Evolutionary conservation across 2,888 invertebrate genomes (phyloP), one percentile per base, ranked within the genome.

Genomic region (Buathra laborator): DNA sequence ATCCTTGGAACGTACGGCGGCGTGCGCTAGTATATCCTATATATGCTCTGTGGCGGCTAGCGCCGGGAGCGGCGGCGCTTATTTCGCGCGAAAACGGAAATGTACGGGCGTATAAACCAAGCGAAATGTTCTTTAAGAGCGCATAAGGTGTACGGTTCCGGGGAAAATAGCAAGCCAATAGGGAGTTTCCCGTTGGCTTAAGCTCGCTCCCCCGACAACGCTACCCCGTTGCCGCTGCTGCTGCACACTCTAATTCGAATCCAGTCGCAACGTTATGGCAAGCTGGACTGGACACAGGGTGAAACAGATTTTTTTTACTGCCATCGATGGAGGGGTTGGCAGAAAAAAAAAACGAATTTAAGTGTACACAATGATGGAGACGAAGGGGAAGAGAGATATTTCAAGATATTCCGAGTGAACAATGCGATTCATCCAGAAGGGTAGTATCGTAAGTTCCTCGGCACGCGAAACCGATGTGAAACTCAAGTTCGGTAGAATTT

Each of bases 221-320:
- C 16, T 29, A 7, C 53, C 46, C 43, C 32, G 62, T 29, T 19
- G 12, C 14, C 16, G 19, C 72, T 32, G 12, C 14, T 10, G 19
- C 72, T 67, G 67, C 66, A 68, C 44, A 81, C 77, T 81, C 81
- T 74, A 74, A 78, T 84, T 84, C 81, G 74, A 81, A 81, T 80
- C 76, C 76, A 81, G 78, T 78, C 81, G 77, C 70, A 81, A 62
- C 70, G 62, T 81, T 70, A 79, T 70, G 62, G 59, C 79, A 80
- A 67, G 75, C 59, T 66, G 59, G 67, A 70, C 83, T 77, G 85
- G 86, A 84, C 86, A 84, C 84, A 46, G 78, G 81, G 83, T 86
- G 90, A 86, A 89, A 88, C 91, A 91, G 88, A 89, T 91, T 90
- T 89, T 87, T 87, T 90, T 90, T 90, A 90, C 82, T 89, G 87